Evolutionary conservation across 2,888 invertebrate genomes (phyloP), one percentile per base, ranked within the genome.

Genomic region (Malacosoma neustria): DNA sequence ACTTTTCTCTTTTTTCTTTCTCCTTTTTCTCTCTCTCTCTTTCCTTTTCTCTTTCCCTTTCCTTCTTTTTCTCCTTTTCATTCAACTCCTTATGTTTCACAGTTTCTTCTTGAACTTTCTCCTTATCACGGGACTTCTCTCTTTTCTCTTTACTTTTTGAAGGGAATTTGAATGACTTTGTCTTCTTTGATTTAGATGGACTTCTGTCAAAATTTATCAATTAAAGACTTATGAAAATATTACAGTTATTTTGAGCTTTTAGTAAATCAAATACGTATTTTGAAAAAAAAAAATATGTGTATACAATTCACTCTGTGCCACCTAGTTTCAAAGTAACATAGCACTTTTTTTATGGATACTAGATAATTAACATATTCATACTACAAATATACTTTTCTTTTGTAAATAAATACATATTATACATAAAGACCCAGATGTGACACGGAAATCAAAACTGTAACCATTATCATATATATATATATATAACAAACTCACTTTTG

Each of bases 121-220:
- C 94, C 62, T 93, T 94, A 59, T 94, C 95, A 40, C 93, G 89
- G 0, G 94, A 94, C 61, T 94, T 95, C 55, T 94, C 95, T 4
- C 94, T 88, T 61, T 95, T 95, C 41, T 94, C 94, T 60, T 94
- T 93, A 56, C 90, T 94, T 65, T 94, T 94, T 2, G 92, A 90
- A n/a, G 93, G 91, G 53, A 95, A 95, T 72, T 95, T 96, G 58
- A 95, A 95, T 1, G 95, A 90, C 71, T 95, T 97, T 0, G 92
- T 91, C 67, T 96, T 96, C 72, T 96, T 95, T 38, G 91, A 90
- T 76, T 94, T 94, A 7, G 92, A 93, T 36, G 92, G 94, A 79
- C 93, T 95, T 85, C 91, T 93, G 62, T 42, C 60, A 63, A 61
- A 64, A 54, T 38, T 13, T 14, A 2, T 38, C n/a, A 22, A 37